Evolutionary conservation across 2,797 vertebrate species (phyloP), one percentile per base, ranked within the genome.

Genomic region (Pseudocheirus occidentalis): DNA sequence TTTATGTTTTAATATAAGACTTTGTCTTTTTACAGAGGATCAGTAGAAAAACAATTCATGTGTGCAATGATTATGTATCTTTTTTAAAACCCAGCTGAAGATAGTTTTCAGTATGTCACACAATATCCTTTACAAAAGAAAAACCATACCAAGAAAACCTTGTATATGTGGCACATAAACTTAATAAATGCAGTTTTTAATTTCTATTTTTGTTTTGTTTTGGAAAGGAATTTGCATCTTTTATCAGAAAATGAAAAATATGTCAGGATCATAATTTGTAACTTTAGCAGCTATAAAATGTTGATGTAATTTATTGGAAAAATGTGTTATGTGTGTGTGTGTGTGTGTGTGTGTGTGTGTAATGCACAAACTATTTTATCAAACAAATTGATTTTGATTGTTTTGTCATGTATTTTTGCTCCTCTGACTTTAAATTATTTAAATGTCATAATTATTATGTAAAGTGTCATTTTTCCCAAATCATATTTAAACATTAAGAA

Each of bases 211-310:
- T 54, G 87, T 89, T 90, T 29, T 92, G 24, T n/a, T 94, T 66
- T 66, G 34, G 34, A 66, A n/a, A 66, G 4, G 14, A 66, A 66
- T 18, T n/a, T 66, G 14, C 14, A 55, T 29, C 10, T 31, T 34
- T 10, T 46, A 81, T 62, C 56, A 93, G 81, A 94, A 95, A 92
- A 89, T 90, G 93, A 81, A 94, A 90, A 40, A 13, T 9, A 91
- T 11, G 5, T 21, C 92, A 16, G 7, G 29, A 31, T 0, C 13
- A 53, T 1, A 34, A 90, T 91, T 2, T 7, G 66, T 58, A 89
- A 21, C 5, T n/a, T 34, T 55, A 93, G 29, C 16, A 92, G 53
- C 12, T 40, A 66, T n/a, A n/a, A 66, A 66, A 66, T 5, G 6
- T 66, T 66, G 59, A n/a, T n/a, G 1, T n/a, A 18, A n/a, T n/a